These are phyloP conservation scores for Holacanthella duospinosa DNA, from an alignment of 2,888 invertebrate genomes.

Conservation along the genomic window DNA sequence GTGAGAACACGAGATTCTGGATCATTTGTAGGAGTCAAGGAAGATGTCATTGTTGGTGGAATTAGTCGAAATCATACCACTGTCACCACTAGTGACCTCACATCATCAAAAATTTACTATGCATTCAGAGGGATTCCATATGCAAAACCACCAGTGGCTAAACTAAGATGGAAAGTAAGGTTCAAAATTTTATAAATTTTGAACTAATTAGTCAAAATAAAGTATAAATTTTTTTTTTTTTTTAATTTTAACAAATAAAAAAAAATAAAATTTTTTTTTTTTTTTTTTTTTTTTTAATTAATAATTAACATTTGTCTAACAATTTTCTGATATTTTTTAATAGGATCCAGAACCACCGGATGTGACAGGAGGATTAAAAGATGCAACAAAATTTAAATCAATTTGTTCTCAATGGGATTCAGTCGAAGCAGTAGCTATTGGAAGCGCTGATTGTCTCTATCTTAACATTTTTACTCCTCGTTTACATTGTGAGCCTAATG, in stretches of 20 bases:
- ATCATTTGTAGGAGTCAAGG: slow-evolving; percentile 7
- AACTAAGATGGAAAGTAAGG: slow-evolving; percentile 6
- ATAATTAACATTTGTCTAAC: too few species aligned
- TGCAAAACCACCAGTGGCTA: not conserved
- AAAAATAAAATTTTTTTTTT: too few species aligned
- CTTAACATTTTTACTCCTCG: slow-evolving; percentile 32
- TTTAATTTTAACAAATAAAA: too few species aligned
- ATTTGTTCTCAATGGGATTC: slow-evolving; percentile 34
- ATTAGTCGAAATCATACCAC: too few species aligned
- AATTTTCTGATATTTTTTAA: too few species aligned
- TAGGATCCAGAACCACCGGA: slow-evolving; percentile 18
- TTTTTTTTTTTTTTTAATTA: too few species aligned
- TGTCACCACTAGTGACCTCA: not conserved
- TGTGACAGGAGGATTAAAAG: slow-evolving; percentile 18
- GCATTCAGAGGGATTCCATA: slow-evolving; percentile 10
- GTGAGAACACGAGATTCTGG: slow-evolving; percentile 7
- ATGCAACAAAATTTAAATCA: slow-evolving; percentile 29
- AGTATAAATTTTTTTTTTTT: not conserved
- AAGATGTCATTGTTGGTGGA: not conserved
- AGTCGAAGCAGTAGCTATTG: slow-evolving; percentile 21
- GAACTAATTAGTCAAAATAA: not conserved
- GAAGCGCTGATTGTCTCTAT: slow-evolving; percentile 33
- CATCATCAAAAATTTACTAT: not conserved
- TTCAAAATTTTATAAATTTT: too few species aligned
- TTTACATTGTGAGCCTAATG: slow-evolving; percentile 25